Percentiles rank a stretch among this genome's conserved stretches.
Conservation (phyloP, 1,140 invertebrate genomes). For the Wiebesia pumilae region DNA sequence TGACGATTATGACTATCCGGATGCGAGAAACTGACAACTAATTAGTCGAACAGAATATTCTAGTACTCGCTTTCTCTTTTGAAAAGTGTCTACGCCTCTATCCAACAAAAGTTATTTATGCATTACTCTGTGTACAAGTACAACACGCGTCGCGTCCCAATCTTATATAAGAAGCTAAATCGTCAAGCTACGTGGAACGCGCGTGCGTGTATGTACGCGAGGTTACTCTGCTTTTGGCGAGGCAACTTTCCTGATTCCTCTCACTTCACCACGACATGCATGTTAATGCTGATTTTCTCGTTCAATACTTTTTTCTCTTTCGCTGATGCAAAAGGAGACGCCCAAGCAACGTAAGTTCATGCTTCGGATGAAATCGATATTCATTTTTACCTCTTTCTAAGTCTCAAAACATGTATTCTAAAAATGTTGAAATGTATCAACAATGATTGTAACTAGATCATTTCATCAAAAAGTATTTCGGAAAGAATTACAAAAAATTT, state of each 20-base stretch:
- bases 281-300: constrained; percentile 38
- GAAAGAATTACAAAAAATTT: neutral
- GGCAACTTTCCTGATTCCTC: constrained; percentile 56
- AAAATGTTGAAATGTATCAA: neutral
- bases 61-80: constrained; percentile 45
- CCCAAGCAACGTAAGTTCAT: neutral
- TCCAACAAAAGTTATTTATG: constrained; percentile 43
- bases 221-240: constrained; percentile 58
- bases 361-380: neutral
- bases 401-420: neutral
- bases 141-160: constrained; percentile 15
- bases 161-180: constrained; percentile 39
- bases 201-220: constrained; percentile 3
- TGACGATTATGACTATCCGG: neutral
- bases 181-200: neutral
- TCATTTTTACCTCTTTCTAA: neutral
- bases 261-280: constrained; percentile 47
- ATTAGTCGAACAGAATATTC: constrained; percentile 30
- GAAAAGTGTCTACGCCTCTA: constrained; percentile 6
- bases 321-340: neutral
- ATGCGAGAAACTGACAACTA: neutral
- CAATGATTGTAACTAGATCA: neutral
- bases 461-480: neutral
- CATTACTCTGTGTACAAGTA: constrained; percentile 15
- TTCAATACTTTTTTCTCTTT: constrained; percentile 14